Evolutionary conservation across 2,113 vertebrate species (phyloP).

Genomic region (Alosa alosa): DNA sequence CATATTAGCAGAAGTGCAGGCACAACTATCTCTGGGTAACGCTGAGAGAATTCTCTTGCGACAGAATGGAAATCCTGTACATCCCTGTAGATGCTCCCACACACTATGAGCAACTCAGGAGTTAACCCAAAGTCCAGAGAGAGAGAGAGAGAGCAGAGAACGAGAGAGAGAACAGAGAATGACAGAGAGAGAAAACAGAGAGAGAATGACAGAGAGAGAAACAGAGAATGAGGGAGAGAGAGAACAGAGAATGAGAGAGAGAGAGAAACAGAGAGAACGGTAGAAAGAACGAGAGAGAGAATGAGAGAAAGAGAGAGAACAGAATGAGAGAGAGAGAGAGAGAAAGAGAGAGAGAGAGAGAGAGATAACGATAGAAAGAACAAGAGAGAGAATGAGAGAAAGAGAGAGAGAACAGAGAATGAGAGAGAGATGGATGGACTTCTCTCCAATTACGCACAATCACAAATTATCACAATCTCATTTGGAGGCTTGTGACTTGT

Average conservation of each 20-base stretch:
- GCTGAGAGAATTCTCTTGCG: not conserved
- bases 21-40: too few relatives aligned
- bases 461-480: constrained; percentile 48
- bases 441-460: constrained; percentile 46
- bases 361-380: not conserved
- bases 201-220: not conserved
- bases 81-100: too few relatives aligned
- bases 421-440: constrained; percentile 4
- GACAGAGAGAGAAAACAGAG: not conserved
- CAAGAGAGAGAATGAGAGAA: not conserved
- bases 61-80: too few relatives aligned
- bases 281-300: not conserved
- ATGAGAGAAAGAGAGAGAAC: not conserved
- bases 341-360: not conserved
- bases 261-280: too few relatives aligned
- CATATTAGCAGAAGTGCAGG: too few relatives aligned
- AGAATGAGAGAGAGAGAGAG: not conserved
- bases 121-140: too few relatives aligned
- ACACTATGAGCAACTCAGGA: too few relatives aligned
- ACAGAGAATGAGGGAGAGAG: not conserved
- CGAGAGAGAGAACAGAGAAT: too few relatives aligned
- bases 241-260: not conserved
- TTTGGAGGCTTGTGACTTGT: constrained; percentile 56
- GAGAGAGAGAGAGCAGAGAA: too few relatives aligned
- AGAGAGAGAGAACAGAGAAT: not conserved